Evolutionary conservation across 2,888 invertebrate species (phyloP), one percentile per base, ranked within the genome.

Genomic region (Drosophila falleni): DNA sequence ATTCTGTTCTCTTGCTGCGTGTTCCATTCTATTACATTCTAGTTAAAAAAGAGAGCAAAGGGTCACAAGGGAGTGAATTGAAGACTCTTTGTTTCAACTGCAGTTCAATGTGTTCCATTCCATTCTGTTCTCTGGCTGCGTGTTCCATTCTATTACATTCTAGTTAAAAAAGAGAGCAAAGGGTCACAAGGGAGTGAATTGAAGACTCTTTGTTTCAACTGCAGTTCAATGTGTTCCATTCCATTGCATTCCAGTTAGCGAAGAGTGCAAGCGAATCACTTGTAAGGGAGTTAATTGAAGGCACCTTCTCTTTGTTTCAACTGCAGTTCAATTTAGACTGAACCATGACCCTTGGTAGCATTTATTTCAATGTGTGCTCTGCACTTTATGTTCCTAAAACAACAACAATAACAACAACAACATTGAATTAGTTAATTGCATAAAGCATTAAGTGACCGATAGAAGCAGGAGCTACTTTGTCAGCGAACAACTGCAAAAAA

Each of bases 381-480:
- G 41, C 31, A 46, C 53, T 58, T 60, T 71, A 56, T 65, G 47
- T 69, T 67, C 37, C 54, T 72, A 47, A 11, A 35, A 13, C 13
- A 35, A 6, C 35, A n/a, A 35, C 11, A 35, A 13, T n/a, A 37
- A 35, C 44, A 80, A 67, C 64, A 67, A 71, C 74, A 71, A 72
- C 78, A 78, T 77, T 74, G 86, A 82, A 88, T 88, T 90, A 90
- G 87, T 90, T 90, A 90, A 90, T 88, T 90, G 89, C 80, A 78
- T 72, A 73, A 83, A 83, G 54, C 55, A 67, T 29, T 60, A 55
- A 50, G 59, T 33, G 53, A 61, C 78, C 78, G 83, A 84, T 78
- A 69, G 78, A 70, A 67, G 37, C 81, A 68, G 61, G 50, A 42
- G 16, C 15, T 19, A 33, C 31, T 42, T 84, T 78, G 76, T 72